Evolutionary conservation across 2,797 vertebrate genomes (phyloP).

Genomic region (Galago senegalensis): DNA sequence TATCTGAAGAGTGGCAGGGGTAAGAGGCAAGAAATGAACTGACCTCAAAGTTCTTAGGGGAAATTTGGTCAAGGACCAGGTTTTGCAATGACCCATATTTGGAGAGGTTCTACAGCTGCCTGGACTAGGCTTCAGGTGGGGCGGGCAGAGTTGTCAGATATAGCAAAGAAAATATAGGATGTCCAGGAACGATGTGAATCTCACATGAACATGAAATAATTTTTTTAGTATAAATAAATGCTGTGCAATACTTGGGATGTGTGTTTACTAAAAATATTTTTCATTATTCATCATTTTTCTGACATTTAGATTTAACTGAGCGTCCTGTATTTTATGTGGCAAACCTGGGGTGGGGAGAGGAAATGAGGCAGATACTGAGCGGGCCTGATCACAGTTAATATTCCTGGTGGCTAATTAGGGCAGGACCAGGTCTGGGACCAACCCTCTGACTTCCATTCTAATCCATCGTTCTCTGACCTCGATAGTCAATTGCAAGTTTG

Average conservation of each 20-base stretch:
- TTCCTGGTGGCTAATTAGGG: neutral
- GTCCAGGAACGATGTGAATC: neutral
- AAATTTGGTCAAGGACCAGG: neutral
- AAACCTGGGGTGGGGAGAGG: neutral
- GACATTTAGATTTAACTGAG: neutral
- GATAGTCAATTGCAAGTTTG: neutral
- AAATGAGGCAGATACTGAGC: neutral
- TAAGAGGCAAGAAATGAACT: neutral
- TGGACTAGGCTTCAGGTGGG: neutral
- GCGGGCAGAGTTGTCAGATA: neutral
- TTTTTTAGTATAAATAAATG: neutral
- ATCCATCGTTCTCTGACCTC: neutral
- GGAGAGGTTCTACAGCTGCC: neutral
- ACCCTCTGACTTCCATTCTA: neutral
- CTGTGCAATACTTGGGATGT: neutral
- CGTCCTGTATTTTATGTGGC: neutral
- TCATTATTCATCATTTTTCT: neutral
- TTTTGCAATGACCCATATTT: neutral
- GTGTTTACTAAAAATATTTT: neutral
- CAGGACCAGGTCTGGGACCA: neutral
- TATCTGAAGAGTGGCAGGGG: neutral
- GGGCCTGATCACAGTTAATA: neutral
- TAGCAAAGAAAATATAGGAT: constrained; percentile 30
- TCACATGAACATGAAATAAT: neutral
- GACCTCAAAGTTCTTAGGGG: neutral